Percentiles rank a stretch among this genome's conserved stretches.
Conservation (phyloP, 2,888 invertebrate species). For the Sepiola atlantica region DNA sequence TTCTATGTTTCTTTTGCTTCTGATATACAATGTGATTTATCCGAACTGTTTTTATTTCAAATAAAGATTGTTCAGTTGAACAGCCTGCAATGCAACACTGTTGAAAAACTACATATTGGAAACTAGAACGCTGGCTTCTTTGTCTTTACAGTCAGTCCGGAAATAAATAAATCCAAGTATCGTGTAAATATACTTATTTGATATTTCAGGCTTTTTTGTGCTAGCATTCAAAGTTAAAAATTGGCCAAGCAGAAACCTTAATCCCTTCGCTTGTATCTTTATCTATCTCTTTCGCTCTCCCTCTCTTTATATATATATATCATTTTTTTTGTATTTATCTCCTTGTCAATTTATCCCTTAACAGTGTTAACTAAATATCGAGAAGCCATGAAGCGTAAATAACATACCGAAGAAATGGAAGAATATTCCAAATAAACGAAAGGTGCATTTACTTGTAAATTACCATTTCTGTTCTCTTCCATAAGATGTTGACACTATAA, state of each 20-base stretch:
- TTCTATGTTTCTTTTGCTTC: not conserved
- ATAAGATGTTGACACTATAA: too few species aligned
- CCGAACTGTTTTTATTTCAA: not conserved
- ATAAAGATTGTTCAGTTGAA: not conserved
- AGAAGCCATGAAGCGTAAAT: too few species aligned
- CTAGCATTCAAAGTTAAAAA: not conserved
- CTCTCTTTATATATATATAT: too few species aligned
- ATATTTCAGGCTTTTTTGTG: conserved; percentile 2
- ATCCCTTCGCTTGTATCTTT: not conserved
- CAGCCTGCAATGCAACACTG: not conserved
- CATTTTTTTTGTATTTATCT: too few species aligned
- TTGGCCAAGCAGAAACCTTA: not conserved
- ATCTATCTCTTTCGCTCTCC: too few species aligned
- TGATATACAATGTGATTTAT: not conserved
- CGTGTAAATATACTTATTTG: not conserved
- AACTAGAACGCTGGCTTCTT: not conserved
- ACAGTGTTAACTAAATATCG: too few species aligned
- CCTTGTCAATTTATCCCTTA: too few species aligned
- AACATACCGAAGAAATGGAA: too few species aligned
- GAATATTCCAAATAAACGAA: too few species aligned
- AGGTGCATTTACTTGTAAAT: too few species aligned
- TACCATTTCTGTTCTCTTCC: too few species aligned
- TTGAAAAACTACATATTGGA: not conserved
- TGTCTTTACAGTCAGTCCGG: not conserved
- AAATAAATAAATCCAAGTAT: not conserved